Conservation (phyloP, 1,140 invertebrate species). For the Homarus americanus region DNA sequence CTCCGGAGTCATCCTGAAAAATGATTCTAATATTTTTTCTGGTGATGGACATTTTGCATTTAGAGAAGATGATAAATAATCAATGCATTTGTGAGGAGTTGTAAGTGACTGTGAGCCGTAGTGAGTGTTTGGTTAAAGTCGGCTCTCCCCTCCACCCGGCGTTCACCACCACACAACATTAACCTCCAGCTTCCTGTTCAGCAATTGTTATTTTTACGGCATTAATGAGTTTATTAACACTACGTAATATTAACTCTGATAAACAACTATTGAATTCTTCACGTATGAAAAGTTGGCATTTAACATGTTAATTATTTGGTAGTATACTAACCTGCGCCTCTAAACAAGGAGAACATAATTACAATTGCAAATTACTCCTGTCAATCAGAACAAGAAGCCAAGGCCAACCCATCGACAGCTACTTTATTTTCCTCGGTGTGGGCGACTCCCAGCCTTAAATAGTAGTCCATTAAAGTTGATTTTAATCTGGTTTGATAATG, state of each 20-base stretch:
- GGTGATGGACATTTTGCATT: constrained; percentile 1
- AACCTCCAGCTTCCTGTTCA: background rate
- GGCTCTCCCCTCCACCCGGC: background rate
- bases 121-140: background rate
- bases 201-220: background rate
- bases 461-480: background rate
- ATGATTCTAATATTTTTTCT: background rate
- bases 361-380: constrained; percentile 47
- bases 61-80: background rate
- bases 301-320: constrained; percentile 19
- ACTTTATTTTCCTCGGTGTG: background rate
- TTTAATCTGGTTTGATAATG: background rate
- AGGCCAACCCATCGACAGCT: background rate
- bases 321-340: background rate
- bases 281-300: background rate
- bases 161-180: background rate
- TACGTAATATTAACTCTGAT: background rate
- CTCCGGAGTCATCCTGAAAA: background rate
- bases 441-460: background rate
- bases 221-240: background rate
- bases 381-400: constrained; percentile 28
- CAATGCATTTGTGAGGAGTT: background rate
- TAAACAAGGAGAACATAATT: constrained; percentile 36
- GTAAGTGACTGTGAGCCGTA: background rate
- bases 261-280: background rate